phyloP scores from a whole-genome alignment of 2,888 invertebrate species.

The Amiota communis region DNA sequence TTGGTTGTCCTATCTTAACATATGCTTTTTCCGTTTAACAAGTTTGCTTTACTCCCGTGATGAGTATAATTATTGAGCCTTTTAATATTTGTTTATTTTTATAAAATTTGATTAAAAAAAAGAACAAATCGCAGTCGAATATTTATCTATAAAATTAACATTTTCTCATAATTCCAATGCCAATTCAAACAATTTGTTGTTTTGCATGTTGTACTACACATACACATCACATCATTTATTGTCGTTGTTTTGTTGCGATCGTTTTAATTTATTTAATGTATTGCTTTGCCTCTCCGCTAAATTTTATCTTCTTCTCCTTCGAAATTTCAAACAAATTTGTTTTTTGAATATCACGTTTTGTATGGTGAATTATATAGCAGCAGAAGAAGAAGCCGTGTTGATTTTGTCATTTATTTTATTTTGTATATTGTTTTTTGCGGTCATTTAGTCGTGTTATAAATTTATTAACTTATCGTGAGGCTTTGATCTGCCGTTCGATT shows the following conservation, averaged over 20 bases:
- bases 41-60: no score
- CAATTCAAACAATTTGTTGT: constrained; percentile 52
- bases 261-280: constrained; percentile 56
- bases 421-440: no score
- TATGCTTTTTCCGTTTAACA: no score
- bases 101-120: background rate
- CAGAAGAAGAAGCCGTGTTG: constrained; percentile 28
- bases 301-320: no score
- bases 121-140: background rate
- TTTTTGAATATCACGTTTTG: no score
- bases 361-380: no score
- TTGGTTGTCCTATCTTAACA: no score
- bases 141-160: constrained; percentile 61
- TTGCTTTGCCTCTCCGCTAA: constrained; percentile 13
- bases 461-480: constrained; percentile 53
- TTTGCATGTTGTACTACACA: no score
- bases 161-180: constrained; percentile 62
- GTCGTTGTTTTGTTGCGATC: no score
- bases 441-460: constrained; percentile 58
- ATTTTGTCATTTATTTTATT: constrained; percentile 60
- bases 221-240: no score
- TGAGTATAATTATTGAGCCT: background rate
- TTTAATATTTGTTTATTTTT: no score
- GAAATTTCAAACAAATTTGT: no score
- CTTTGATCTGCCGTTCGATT: constrained; percentile 44